Evolutionary conservation across 2,797 vertebrate species (phyloP).

Genomic region (Zonotrichia albicollis): DNA sequence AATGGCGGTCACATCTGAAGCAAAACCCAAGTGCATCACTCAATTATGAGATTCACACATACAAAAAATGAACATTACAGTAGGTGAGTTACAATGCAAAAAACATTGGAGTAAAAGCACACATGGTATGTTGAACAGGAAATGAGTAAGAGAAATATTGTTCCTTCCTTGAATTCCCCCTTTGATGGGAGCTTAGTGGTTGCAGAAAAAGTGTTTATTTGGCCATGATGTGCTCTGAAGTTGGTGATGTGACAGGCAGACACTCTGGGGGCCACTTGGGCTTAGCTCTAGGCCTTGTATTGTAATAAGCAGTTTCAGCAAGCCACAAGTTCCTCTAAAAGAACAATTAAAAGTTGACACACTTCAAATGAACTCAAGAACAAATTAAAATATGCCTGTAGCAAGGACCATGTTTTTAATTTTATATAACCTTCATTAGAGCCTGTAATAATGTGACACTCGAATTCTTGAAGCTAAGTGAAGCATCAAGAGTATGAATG

Average conservation of each 20-base stretch:
- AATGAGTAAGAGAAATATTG: accelerated
- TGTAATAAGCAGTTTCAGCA: neutral
- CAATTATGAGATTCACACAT: neutral
- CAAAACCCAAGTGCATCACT: neutral
- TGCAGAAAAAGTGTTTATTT: neutral
- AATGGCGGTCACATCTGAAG: neutral
- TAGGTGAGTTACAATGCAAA: neutral
- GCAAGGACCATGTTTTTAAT: neutral
- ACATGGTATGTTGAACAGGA: accelerated
- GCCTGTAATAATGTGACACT: neutral
- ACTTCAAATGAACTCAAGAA: slow-evolving; percentile 25
- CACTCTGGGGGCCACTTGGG: neutral
- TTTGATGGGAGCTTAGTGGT: neutral
- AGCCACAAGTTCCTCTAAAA: neutral
- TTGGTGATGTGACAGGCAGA: too few species aligned
- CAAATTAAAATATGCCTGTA: slow-evolving; percentile 6
- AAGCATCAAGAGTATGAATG: neutral
- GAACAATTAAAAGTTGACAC: slow-evolving; percentile 17
- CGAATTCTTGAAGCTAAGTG: neutral
- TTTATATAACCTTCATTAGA: slow-evolving; percentile 17
- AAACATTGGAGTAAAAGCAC: neutral
- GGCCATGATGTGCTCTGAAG: neutral
- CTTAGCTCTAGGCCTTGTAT: neutral
- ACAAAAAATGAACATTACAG: neutral
- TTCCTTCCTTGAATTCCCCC: neutral